Evolutionary conservation across 1,140 invertebrate species (phyloP).

Genomic region (Eumaeus atala): DNA sequence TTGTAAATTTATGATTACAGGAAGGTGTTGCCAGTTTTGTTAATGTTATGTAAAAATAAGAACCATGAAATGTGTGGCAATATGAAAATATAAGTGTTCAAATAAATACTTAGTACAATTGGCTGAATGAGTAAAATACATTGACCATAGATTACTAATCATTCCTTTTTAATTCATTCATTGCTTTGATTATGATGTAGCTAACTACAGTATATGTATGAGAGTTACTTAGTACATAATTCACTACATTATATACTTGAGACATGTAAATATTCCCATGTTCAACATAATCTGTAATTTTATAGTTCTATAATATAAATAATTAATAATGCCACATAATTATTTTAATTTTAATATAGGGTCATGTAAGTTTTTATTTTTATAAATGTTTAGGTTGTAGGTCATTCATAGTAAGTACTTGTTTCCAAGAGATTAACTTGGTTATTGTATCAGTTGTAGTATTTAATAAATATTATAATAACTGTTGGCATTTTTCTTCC

Average conservation of each 20-base stretch:
- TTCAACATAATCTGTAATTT: conserved; percentile 12
- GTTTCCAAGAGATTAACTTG: conserved; percentile 36
- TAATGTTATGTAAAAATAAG: neutral
- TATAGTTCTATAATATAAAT: conserved; percentile 2
- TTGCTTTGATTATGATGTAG: conserved; percentile 3
- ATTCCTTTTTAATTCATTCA: conserved; percentile 1
- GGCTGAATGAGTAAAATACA: neutral
- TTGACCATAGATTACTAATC: conserved; percentile 6
- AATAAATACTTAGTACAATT: conserved; percentile 1
- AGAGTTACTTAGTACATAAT: neutral
- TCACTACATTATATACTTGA: neutral
- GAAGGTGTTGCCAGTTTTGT: neutral
- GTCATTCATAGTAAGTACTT: conserved; percentile 31
- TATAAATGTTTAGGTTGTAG: conserved; percentile 46
- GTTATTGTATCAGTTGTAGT: conserved; percentile 57
- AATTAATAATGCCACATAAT: conserved; percentile 14
- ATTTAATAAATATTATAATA: conserved; percentile 59
- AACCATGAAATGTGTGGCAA: neutral
- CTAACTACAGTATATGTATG: neutral
- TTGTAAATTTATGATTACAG: neutral
- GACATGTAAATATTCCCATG: conserved; percentile 4
- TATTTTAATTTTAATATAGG: conserved; percentile 28
- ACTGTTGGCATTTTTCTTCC: conserved; percentile 60
- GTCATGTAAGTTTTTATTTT: conserved; percentile 62
- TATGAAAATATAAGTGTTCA: neutral